Evolutionary conservation across 1,140 invertebrate genomes (phyloP).

Genomic region (Zeugodacus cucurbitae): DNA sequence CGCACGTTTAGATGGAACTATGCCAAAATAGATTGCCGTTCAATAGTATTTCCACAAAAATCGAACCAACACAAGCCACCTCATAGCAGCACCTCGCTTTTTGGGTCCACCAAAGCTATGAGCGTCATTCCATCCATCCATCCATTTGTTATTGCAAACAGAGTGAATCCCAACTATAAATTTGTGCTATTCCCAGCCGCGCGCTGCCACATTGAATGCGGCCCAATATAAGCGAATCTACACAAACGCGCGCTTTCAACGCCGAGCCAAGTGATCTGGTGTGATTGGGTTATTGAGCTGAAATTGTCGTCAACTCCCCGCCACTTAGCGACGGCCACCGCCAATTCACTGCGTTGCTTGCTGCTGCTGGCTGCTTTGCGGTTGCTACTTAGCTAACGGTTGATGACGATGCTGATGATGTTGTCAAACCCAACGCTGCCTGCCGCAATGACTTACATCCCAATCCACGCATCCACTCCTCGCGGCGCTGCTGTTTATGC

Average conservation of each 20-base stretch:
- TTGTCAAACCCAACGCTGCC: neutral
- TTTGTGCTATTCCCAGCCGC: neutral
- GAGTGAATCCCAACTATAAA: neutral
- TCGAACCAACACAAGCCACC: too few relatives aligned
- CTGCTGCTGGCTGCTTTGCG: neutral
- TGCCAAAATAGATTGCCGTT: too few relatives aligned
- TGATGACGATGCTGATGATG: neutral
- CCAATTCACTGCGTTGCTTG: neutral
- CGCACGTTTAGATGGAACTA: too few relatives aligned
- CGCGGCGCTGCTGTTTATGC: neutral
- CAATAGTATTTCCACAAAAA: too few relatives aligned
- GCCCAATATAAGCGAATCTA: neutral
- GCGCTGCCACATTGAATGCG: neutral
- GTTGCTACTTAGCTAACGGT: neutral
- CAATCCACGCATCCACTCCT: neutral
- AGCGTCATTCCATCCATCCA: neutral
- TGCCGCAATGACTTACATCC: neutral
- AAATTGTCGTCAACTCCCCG: neutral
- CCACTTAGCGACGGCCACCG: neutral
- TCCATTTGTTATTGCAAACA: neutral
- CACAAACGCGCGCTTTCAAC: neutral
- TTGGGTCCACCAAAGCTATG: too few relatives aligned
- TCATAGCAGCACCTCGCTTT: too few relatives aligned
- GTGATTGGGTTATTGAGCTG: conserved; percentile 17
- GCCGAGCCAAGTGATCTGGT: neutral